Evolutionary conservation across 2,797 vertebrate species (phyloP).

Genomic region (Erethizon dorsatum): DNA sequence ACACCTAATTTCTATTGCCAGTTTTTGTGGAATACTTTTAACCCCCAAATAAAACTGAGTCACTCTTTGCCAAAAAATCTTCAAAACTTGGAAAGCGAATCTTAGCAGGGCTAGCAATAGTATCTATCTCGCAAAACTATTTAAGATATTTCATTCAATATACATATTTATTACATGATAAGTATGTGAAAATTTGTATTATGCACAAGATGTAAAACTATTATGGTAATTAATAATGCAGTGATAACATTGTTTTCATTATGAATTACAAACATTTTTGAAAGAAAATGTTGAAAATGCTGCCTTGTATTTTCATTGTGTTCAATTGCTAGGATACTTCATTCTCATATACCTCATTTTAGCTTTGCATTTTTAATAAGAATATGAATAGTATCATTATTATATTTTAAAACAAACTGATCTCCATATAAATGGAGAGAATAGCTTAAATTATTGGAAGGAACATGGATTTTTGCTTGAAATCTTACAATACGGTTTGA

Average conservation of each 20-base stretch:
- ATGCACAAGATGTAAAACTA: neutral
- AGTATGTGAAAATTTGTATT: neutral
- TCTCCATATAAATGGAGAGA: neutral
- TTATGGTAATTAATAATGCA: neutral
- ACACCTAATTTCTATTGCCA: neutral
- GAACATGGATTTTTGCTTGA: neutral
- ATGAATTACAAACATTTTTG: neutral
- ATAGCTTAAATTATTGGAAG: neutral
- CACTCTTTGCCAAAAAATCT: neutral
- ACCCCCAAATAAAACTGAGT: neutral
- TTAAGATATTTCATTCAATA: neutral
- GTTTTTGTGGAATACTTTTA: conserved; percentile 31
- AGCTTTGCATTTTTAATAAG: neutral
- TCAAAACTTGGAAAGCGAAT: neutral
- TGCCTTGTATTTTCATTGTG: neutral
- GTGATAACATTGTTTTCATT: conserved; percentile 1
- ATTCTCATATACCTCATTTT: neutral
- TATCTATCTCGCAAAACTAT: neutral
- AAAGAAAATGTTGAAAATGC: neutral
- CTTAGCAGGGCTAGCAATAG: neutral
- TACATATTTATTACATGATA: neutral
- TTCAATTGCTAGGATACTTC: neutral
- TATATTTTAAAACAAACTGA: neutral
- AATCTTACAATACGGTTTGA: neutral
- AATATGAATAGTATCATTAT: neutral